These are phyloP conservation scores for Andrena trimmerana DNA, from an alignment of 2,888 invertebrate species.

Conservation along the genomic window DNA sequence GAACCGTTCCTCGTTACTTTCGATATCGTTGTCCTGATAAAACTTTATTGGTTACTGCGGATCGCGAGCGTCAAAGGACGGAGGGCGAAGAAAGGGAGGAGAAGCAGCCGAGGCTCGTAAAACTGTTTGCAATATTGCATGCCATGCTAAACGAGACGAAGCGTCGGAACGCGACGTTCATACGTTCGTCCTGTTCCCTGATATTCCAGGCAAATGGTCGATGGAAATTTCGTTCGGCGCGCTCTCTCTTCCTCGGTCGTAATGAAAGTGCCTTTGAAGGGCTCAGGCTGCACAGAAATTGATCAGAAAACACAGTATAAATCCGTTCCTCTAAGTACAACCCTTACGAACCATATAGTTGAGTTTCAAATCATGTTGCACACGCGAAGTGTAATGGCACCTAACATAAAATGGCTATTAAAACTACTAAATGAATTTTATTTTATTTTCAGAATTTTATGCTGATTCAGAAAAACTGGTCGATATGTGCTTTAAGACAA, in stretches of 20 bases:
- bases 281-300: background rate
- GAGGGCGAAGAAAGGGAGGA: constrained; percentile 17
- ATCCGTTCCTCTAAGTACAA: background rate
- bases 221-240: constrained; percentile 24
- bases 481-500: too few relatives aligned
- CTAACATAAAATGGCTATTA: too few relatives aligned
- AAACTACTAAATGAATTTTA: too few relatives aligned
- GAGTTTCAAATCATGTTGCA: background rate
- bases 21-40: constrained; percentile 21
- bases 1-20: constrained; percentile 35
- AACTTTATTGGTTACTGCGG: constrained; percentile 57
- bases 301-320: background rate
- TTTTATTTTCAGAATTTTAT: too few relatives aligned
- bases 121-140: constrained; percentile 60
- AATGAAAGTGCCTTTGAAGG: constrained; percentile 21
- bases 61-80: constrained; percentile 43
- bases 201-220: constrained; percentile 40
- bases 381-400: too few relatives aligned
- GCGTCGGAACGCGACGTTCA: constrained; percentile 44
- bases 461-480: too few relatives aligned
- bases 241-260: background rate
- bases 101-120: constrained; percentile 21
- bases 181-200: constrained; percentile 44
- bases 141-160: constrained; percentile 46
- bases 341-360: too few relatives aligned